Percentiles rank a stretch among this genome's conserved stretches.
Conservation (phyloP, 2,797 vertebrate species). For the Sebastes aleutianus region DNA sequence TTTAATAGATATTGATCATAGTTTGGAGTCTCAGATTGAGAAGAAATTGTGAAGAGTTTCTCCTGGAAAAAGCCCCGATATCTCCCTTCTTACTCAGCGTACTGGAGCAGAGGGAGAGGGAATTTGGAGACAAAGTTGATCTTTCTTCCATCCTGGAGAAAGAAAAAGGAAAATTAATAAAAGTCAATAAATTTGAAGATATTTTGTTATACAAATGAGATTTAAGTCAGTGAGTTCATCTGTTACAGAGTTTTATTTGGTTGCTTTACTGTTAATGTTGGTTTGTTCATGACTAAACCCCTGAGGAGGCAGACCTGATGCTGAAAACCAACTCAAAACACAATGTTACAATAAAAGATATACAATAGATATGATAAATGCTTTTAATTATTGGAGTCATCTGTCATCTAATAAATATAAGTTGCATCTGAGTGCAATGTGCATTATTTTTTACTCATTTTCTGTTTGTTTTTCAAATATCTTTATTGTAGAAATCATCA, state of each 20-base stretch:
- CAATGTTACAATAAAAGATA: not conserved
- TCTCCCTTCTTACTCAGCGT: constrained; percentile 72
- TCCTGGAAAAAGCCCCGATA: not conserved
- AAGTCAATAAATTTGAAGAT: constrained; percentile 35
- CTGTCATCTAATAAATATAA: not conserved
- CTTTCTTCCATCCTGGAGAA: constrained; percentile 77
- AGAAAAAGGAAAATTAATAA: constrained; percentile 77
- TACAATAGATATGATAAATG: not conserved
- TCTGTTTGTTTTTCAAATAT: no score
- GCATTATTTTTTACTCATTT: not conserved
- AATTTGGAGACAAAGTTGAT: constrained; percentile 88
- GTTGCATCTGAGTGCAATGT: not conserved
- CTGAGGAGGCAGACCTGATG: constrained; percentile 53
- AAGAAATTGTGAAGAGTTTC: not conserved
- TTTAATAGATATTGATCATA: not conserved
- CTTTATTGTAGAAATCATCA: no score
- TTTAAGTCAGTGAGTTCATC: not conserved
- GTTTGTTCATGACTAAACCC: no score
- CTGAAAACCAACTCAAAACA: constrained; percentile 48
- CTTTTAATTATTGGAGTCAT: not conserved
- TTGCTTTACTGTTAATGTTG: not conserved
- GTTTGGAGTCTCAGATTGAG: not conserved
- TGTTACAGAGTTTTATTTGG: not conserved
- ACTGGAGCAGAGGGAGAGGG: constrained; percentile 88
- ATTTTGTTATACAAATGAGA: not conserved